Evolutionary conservation across 2,113 vertebrate species (phyloP).

Genomic region (Steatornis caripensis): DNA sequence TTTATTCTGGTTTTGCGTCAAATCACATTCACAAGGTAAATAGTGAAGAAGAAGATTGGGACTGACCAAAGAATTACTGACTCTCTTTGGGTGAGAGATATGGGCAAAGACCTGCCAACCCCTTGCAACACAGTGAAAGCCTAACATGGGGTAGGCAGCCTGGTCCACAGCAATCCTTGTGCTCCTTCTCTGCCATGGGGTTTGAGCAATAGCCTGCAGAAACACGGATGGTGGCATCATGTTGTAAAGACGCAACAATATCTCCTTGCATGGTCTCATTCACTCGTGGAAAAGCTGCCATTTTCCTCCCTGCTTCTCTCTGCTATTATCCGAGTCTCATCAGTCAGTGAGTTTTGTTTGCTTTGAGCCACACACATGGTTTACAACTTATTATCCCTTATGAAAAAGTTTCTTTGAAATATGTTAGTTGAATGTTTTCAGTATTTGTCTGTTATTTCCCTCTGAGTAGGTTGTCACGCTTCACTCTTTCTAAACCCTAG

Average conservation of each 20-base stretch:
- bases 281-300: background rate
- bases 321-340: background rate
- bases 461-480: background rate
- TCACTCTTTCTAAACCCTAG: background rate
- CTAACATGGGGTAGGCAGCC: background rate
- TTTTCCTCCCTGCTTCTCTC: background rate
- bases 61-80: background rate
- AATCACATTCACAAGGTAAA: background rate
- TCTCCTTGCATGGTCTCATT: background rate
- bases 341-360: background rate
- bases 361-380: background rate
- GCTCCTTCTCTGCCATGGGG: accelerated
- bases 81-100: background rate
- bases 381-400: background rate
- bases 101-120: background rate
- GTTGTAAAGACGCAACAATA: background rate
- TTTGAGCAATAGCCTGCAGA: background rate
- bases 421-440: background rate
- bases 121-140: background rate
- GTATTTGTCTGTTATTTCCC: background rate
- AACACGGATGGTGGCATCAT: accelerated
- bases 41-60: background rate
- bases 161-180: accelerated
- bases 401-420: background rate
- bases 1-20: background rate